phyloP scores from a whole-genome alignment of 2,797 vertebrate genomes.

The Micropoecilia bifurca region DNA sequence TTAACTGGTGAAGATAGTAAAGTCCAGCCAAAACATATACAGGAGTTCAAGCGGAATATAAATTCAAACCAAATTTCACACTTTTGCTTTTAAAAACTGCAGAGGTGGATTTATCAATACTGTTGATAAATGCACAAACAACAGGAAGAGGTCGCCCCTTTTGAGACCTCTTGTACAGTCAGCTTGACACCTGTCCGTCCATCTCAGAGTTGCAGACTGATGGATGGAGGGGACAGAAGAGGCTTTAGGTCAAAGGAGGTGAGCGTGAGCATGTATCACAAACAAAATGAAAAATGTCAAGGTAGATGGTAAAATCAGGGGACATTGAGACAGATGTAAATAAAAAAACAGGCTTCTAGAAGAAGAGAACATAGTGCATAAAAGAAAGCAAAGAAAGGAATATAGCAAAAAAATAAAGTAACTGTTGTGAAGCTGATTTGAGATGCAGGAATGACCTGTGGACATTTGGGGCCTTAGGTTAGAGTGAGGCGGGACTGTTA shows the following conservation, averaged over 20 bases:
- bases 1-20: background rate
- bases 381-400: background rate
- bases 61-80: conserved; percentile 29
- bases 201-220: conserved; percentile 61
- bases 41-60: background rate
- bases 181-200: conserved; percentile 51
- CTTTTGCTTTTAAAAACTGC: conserved; percentile 30
- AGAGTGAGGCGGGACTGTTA: conserved; percentile 19
- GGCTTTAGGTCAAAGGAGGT: conserved; percentile 41
- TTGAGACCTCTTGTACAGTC: conserved; percentile 58
- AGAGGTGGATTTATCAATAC: background rate
- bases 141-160: conserved; percentile 53
- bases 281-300: conserved; percentile 52
- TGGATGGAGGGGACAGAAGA: conserved; percentile 48
- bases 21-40: background rate
- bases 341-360: conserved; percentile 9
- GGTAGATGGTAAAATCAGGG: conserved; percentile 53
- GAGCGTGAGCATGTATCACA: conserved; percentile 63
- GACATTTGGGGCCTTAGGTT: conserved; percentile 16
- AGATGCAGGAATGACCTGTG: conserved; percentile 32
- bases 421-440: conserved; percentile 22
- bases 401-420: background rate
- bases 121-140: conserved; percentile 39
- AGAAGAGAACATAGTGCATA: background rate
- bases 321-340: conserved; percentile 23